phyloP scores from a whole-genome alignment of 2,797 vertebrate genomes.

The Diglossa cyanea region DNA sequence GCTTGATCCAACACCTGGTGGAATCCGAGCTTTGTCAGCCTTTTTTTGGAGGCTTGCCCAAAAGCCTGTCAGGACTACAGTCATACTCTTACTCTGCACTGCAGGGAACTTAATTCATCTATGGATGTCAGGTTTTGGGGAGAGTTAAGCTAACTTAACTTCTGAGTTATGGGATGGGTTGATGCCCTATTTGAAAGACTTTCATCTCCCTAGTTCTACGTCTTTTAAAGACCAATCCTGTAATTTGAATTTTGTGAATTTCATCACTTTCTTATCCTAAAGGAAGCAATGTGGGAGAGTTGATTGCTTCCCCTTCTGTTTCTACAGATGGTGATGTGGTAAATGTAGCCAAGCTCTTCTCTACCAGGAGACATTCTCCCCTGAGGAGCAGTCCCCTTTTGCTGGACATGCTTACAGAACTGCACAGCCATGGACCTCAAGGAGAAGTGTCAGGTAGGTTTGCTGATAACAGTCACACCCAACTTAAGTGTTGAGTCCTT shows the following conservation, averaged over 20 bases:
- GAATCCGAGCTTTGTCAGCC: constrained; percentile 34
- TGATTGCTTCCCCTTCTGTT: constrained; percentile 36
- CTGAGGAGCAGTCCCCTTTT: constrained; percentile 50
- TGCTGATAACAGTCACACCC: not conserved
- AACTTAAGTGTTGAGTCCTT: not conserved
- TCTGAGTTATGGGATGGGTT: not conserved
- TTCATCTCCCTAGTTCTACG: not conserved
- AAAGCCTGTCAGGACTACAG: not conserved
- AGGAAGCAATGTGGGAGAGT: not conserved
- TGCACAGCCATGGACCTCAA: constrained; percentile 85
- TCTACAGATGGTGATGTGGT: constrained; percentile 59
- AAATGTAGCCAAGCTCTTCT: constrained; percentile 29
- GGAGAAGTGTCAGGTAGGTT: constrained; percentile 89
- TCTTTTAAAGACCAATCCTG: not conserved
- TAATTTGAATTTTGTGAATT: not conserved
- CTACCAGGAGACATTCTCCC: constrained; percentile 49
- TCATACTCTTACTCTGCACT: not conserved
- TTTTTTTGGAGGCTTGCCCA: constrained; percentile 20
- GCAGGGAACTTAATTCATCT: not conserved
- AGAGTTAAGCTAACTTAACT: not conserved
- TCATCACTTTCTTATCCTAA: not conserved
- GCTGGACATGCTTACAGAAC: constrained; percentile 84
- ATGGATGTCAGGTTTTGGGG: not conserved
- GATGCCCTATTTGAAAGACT: not conserved
- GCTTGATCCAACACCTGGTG: constrained; percentile 16